Base-by-base conservation (phyloP, 2,797 vertebrate species). In the Myiotriccus ornatus region DNA sequence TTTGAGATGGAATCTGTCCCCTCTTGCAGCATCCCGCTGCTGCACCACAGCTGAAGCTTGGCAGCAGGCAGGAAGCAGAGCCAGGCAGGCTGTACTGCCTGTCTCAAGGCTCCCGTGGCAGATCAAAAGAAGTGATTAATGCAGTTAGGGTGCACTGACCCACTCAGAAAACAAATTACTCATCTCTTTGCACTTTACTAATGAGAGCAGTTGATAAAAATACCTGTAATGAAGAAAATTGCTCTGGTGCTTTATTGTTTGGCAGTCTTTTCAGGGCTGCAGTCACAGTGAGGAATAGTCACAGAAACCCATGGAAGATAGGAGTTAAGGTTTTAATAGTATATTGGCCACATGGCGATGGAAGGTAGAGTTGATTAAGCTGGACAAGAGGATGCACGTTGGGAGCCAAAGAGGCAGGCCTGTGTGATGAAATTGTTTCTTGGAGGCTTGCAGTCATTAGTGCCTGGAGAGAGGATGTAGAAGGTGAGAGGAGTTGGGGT, bases 191-290 rank as follows among this genome's bases (percentile, higher is more conserved):
- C 76, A 28, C 84, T 93, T 84, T 56, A 41, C 92, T 96, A 92
- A 84, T 90, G 90, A 95, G 17, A 87, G 47, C 6, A 47, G 60
- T 89, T 89, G 83, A 68, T 87, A 87, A 76, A 89, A 94, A 85
- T 89, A 78, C 68, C 64, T 74, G 59, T 77, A 84, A 79, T 11
- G 10, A 55, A 50, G 63, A 86, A n/a, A 41, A 28, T 34, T 78
- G 10, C 19, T 96, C 74, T 73, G 34, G 44, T 79, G 47, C 55
- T 76, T 95, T 63, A 16, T 89, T 89, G 19, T 67, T 52, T 83
- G 67, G 12, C 25, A 57, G 56, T 62, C 18, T 30, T 85, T 62
- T 53, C 32, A 63, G 24, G 73, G 44, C 65, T 70, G 62, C 37
- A 39, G 56, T 35, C 1, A 0, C 78, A 46, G 64, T 15, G 39